phyloP scores from a whole-genome alignment of 2,888 invertebrate species.

The Pyralis farinalis region DNA sequence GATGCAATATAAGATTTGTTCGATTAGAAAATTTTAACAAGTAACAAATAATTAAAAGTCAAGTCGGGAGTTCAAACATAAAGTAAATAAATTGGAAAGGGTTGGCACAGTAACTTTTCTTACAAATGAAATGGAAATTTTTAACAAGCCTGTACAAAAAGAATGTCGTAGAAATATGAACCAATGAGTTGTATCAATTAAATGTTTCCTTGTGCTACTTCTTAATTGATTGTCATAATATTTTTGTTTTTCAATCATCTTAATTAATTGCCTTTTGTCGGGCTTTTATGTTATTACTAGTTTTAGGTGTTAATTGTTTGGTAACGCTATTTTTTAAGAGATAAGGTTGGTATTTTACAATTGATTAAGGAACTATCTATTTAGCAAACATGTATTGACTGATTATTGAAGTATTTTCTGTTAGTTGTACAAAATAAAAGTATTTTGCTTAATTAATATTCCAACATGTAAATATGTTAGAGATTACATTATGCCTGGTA shows the following conservation, averaged over 20 bases:
- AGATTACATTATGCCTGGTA: too few relatives aligned
- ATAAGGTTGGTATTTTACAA: too few relatives aligned
- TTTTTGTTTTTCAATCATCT: slow-evolving; percentile 2
- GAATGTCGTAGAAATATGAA: slow-evolving; percentile 27
- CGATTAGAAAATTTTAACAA: slow-evolving; percentile 64
- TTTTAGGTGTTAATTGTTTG: too few relatives aligned
- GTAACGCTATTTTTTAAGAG: too few relatives aligned
- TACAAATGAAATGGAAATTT: slow-evolving; percentile 75
- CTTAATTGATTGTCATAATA: slow-evolving; percentile 15
- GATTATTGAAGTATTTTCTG: too few relatives aligned
- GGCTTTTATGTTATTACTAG: too few relatives aligned
- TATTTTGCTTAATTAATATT: too few relatives aligned
- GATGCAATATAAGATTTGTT: slow-evolving; percentile 31
- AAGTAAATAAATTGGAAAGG: slow-evolving; percentile 46
- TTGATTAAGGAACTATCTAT: too few relatives aligned
- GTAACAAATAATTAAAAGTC: slow-evolving; percentile 50
- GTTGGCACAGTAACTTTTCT: slow-evolving; percentile 48
- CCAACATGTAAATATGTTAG: too few relatives aligned
- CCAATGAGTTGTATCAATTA: slow-evolving; percentile 61
- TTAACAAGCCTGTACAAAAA: slow-evolving; percentile 59
- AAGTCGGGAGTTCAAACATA: slow-evolving; percentile 37
- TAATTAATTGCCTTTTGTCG: background rate
- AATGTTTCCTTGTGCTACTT: slow-evolving; percentile 40
- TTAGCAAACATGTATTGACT: too few relatives aligned
- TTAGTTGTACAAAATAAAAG: too few relatives aligned